These are phyloP conservation scores for Atractosteus spatula DNA, from an alignment of 2,113 vertebrate genomes.

Conservation along the genomic window DNA sequence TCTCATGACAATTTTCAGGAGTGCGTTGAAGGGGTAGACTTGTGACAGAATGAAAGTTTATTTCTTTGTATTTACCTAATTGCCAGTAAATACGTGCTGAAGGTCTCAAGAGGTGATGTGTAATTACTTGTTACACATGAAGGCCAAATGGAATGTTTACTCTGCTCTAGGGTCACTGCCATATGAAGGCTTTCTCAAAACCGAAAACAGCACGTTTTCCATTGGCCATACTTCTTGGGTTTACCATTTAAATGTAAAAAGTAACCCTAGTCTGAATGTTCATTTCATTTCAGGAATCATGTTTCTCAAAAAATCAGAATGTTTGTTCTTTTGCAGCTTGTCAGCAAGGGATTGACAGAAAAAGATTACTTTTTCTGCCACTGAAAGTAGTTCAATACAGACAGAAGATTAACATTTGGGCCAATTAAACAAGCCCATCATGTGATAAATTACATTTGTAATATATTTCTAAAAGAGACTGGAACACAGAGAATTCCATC, in stretches of 20 bases:
- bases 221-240: conserved; percentile 44
- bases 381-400: too few relatives aligned
- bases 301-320: too few relatives aligned
- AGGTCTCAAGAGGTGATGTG: conserved; percentile 54
- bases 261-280: too few relatives aligned
- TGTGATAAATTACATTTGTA: too few relatives aligned
- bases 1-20: conserved; percentile 23
- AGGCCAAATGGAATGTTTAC: conserved; percentile 70
- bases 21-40: conserved; percentile 21
- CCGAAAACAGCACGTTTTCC: conserved; percentile 43
- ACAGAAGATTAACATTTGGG: too few relatives aligned
- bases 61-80: conserved; percentile 45
- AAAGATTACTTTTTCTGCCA: too few relatives aligned
- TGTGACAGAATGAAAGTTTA: conserved; percentile 40
- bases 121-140: conserved; percentile 68
- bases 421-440: too few relatives aligned
- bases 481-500: too few relatives aligned
- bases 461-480: too few relatives aligned
- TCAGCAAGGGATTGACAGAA: too few relatives aligned
- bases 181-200: conserved; percentile 43
- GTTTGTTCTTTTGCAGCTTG: too few relatives aligned
- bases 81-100: conserved; percentile 45
- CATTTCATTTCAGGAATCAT: too few relatives aligned
- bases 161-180: conserved; percentile 55
- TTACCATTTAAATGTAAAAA: conserved; percentile 3